Conservation (phyloP, 1,140 invertebrate species). For the Temnothorax longispinosus region DNA sequence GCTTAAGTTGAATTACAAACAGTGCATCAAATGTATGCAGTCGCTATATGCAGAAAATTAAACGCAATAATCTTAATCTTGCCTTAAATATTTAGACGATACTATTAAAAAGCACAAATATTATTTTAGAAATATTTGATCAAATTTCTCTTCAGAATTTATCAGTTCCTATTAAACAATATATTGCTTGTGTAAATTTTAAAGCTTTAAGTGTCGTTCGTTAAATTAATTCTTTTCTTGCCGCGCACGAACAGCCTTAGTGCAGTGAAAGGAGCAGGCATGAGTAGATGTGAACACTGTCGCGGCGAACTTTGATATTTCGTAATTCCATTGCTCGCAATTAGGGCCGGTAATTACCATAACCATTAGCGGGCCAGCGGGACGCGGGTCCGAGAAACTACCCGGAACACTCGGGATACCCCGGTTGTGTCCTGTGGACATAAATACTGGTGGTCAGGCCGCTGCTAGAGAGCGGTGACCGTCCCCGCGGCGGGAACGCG, state of each 20-base stretch:
- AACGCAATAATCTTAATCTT: not conserved
- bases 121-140: not conserved
- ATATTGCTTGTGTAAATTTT: not conserved
- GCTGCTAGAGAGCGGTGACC: slow-evolving; percentile 65
- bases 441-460: slow-evolving; percentile 80
- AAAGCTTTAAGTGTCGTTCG: not conserved
- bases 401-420: slow-evolving; percentile 74
- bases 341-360: slow-evolving; percentile 85
- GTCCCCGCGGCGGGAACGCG: slow-evolving; percentile 64
- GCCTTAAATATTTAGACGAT: not conserved
- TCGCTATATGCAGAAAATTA: too few species aligned
- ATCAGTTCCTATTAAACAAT: not conserved
- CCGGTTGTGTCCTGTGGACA: slow-evolving; percentile 76
- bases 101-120: not conserved
- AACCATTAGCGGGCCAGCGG: slow-evolving; percentile 83
- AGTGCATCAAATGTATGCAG: not conserved
- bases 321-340: slow-evolving; percentile 85
- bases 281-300: slow-evolving; percentile 65
- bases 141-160: not conserved
- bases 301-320: slow-evolving; percentile 84
- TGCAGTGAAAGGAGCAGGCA: slow-evolving; percentile 53
- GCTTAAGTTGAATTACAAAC: slow-evolving; percentile 10
- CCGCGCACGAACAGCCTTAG: slow-evolving; percentile 34
- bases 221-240: slow-evolving; percentile 34
- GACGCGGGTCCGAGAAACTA: slow-evolving; percentile 71